Base-by-base conservation (phyloP, 2,888 invertebrate species). In the Drosophila mimetica region DNA sequence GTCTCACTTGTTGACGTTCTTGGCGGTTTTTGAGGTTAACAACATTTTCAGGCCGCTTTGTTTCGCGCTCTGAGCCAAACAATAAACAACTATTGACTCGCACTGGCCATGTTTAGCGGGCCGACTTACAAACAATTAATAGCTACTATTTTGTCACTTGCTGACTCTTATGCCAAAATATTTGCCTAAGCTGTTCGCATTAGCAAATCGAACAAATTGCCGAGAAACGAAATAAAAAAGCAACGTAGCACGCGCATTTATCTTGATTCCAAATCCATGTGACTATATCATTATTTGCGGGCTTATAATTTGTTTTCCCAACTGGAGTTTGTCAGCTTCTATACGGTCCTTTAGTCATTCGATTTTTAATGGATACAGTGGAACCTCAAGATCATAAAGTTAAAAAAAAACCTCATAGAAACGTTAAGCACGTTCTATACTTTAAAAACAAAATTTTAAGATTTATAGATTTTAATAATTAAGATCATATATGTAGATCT, bases 1-100 rank as follows among this genome's bases (percentile, higher is more conserved):
- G 78, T 74, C 76, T 72, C 61, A 78, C 75, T 75, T 80, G 79
- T 75, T 81, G 83, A 77, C 78, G 84, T 84, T 84, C 86, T 85
- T 84, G 84, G 86, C 74, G 87, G 88, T 86, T 88, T 86, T 88
- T 89, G 89, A 89, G 89, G 89, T 87, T 89, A 89, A 89, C 89
- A 87, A 78, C 89, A 85, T 87, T 85, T 80, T 75, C 54, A 66
- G 67, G 71, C 77, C 78, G 74, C 76, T 82, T 76, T 82, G 77
- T 71, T 74, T 41, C 53, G 61, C 53, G 61, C 25, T 58, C 39
- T 32, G 39, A 58, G 37, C 72, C 66, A 54, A 77, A 65, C 48
- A 77, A 47, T 44, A 54, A 44, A 52, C 63, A 58, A 52, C 64
- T 64, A 42, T 65, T 67, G 60, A 74, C 59, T 82, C 65, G 83